Evolutionary conservation across 2,113 vertebrate genomes (phyloP).

Genomic region (Centropus bengalensis): DNA sequence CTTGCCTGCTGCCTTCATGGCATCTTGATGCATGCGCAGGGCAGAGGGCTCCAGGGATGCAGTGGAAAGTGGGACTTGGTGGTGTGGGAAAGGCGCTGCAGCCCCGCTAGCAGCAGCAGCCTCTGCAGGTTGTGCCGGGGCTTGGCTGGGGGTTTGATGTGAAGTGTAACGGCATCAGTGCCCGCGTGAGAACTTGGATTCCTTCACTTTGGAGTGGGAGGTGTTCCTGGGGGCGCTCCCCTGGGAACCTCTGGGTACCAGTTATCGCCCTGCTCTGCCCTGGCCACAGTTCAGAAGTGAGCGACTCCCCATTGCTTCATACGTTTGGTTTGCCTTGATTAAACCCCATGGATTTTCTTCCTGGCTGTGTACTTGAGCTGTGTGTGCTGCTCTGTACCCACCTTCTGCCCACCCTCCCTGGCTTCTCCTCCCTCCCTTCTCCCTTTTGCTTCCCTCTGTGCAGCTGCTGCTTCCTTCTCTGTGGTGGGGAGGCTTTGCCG

Average conservation of each 20-base stretch:
- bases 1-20: not conserved
- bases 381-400: not conserved
- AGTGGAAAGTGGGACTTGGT: not conserved
- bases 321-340: not conserved
- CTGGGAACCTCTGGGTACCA: rapidly evolving
- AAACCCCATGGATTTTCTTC: not conserved
- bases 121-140: not conserved
- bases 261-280: rapidly evolving
- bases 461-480: rapidly evolving
- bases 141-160: not conserved
- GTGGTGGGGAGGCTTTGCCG: not conserved
- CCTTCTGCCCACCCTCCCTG: not conserved
- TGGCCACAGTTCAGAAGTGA: rapidly evolving
- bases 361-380: rapidly evolving
- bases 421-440: not conserved
- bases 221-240: too few species aligned
- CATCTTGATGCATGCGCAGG: too few species aligned
- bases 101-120: not conserved
- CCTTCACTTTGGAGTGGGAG: too few species aligned
- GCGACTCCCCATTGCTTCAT: not conserved
- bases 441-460: not conserved
- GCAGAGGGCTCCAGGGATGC: not conserved
- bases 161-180: too few species aligned
- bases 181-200: rapidly evolving
- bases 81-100: not conserved